phyloP scores from a whole-genome alignment of 1,140 invertebrate genomes.

The Belonocnema kinseyi region DNA sequence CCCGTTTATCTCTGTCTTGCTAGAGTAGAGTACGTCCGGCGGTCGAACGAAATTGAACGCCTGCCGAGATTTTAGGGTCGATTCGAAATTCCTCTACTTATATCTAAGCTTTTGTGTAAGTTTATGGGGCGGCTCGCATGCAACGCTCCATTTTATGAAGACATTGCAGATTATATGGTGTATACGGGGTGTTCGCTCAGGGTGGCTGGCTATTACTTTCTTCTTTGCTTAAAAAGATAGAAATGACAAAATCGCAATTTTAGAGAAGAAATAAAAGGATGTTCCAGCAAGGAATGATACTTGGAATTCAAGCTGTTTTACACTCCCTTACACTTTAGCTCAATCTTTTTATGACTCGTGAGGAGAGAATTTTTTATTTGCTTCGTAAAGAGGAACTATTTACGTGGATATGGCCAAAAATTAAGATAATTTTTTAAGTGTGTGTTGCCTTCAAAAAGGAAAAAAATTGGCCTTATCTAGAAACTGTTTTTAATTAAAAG shows the following conservation, averaged over 20 bases:
- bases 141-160: conserved; percentile 5
- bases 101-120: conserved; percentile 20
- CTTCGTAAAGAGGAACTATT: not conserved
- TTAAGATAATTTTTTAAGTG: not conserved
- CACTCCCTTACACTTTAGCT: not conserved
- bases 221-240: conserved; percentile 16
- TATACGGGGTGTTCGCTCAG: conserved; percentile 11
- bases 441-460: not conserved
- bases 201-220: not conserved
- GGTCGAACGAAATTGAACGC: conserved; percentile 18
- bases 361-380: not conserved
- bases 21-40: not conserved
- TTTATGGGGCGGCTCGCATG: not conserved
- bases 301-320: conserved; percentile 4
- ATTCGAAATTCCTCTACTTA: conserved; percentile 4
- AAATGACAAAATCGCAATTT: conserved; percentile 13
- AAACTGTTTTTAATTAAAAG: not conserved
- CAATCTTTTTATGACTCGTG: conserved; percentile 1
- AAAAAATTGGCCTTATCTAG: not conserved
- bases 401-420: not conserved
- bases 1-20: not conserved
- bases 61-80: conserved; percentile 5
- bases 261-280: not conserved
- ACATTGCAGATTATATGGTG: conserved; percentile 1
- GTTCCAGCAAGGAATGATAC: conserved; percentile 8